Evolutionary conservation across 1,140 invertebrate species (phyloP).

Genomic region (Palaemon carinicauda): DNA sequence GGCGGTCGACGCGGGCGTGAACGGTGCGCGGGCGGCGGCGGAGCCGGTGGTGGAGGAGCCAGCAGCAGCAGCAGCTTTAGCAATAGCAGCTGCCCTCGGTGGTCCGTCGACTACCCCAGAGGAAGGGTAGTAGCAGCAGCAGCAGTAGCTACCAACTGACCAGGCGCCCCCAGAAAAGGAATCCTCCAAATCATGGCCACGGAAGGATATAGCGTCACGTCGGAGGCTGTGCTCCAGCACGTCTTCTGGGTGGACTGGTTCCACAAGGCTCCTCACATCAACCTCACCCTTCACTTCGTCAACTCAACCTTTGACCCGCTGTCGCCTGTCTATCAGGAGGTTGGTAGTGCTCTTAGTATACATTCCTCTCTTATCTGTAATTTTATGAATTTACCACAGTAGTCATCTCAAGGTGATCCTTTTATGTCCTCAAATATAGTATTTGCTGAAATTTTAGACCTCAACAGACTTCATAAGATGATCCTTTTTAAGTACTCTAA

Average conservation of each 20-base stretch:
- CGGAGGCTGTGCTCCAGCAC: conserved; percentile 35
- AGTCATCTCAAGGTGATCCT: no score
- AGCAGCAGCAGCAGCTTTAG: not conserved
- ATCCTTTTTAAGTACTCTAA: not conserved
- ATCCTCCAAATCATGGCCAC: not conserved
- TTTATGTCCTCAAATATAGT: not conserved
- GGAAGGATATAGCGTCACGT: conserved; percentile 36
- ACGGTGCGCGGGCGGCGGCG: not conserved
- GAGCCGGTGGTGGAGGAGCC: not conserved
- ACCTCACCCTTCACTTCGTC: conserved; percentile 83
- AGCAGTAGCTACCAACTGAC: not conserved
- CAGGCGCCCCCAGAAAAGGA: not conserved
- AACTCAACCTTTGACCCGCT: conserved; percentile 90
- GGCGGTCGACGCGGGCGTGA: not conserved
- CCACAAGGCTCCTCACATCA: conserved; percentile 64
- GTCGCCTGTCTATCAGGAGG: conserved; percentile 85
- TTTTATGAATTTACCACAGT: no score
- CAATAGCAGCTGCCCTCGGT: not conserved
- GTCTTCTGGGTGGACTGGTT: conserved; percentile 60
- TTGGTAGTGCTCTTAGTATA: not conserved
- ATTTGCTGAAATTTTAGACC: not conserved
- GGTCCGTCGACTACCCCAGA: not conserved
- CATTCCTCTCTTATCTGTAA: no score
- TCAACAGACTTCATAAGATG: no score
- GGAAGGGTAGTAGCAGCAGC: not conserved